phyloP scores from a whole-genome alignment of 2,888 invertebrate genomes.

The Drosophila fulvimacula region DNA sequence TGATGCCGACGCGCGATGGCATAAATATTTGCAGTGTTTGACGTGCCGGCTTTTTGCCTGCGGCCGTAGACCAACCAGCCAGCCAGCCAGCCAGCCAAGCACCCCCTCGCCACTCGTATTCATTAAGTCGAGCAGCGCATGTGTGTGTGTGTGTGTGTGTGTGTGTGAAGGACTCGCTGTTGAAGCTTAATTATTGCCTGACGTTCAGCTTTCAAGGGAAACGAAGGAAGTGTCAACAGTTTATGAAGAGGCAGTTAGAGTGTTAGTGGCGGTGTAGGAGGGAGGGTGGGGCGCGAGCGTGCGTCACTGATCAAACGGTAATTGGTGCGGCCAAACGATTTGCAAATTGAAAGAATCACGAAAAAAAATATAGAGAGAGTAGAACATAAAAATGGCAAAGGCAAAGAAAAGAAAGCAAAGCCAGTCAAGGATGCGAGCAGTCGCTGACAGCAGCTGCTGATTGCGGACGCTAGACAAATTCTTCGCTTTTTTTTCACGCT shows the following conservation, averaged over 20 bases:
- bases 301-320: slow-evolving; percentile 65
- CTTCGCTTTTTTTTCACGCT: slow-evolving; percentile 25
- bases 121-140: slow-evolving; percentile 70
- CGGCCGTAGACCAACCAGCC: not conserved
- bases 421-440: slow-evolving; percentile 39
- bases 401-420: slow-evolving; percentile 1
- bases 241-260: slow-evolving; percentile 55
- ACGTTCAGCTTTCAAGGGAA: slow-evolving; percentile 23
- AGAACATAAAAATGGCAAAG: not conserved
- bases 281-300: not conserved
- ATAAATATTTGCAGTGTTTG: slow-evolving; percentile 82
- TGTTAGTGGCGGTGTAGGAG: not conserved
- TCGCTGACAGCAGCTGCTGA: slow-evolving; percentile 13
- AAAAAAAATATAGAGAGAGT: not conserved
- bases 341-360: slow-evolving; percentile 60
- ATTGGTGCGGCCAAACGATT: slow-evolving; percentile 73
- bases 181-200: slow-evolving; percentile 73
- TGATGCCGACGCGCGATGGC: slow-evolving; percentile 63
- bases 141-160: slow-evolving; percentile 20
- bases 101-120: slow-evolving; percentile 48
- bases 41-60: slow-evolving; percentile 44
- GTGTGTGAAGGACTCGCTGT: slow-evolving; percentile 45
- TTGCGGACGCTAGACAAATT: slow-evolving; percentile 47
- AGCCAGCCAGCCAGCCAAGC: not conserved
- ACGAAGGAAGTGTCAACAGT: slow-evolving; percentile 65